phyloP scores from a whole-genome alignment of 2,797 vertebrate genomes.

The Chelon auratus region DNA sequence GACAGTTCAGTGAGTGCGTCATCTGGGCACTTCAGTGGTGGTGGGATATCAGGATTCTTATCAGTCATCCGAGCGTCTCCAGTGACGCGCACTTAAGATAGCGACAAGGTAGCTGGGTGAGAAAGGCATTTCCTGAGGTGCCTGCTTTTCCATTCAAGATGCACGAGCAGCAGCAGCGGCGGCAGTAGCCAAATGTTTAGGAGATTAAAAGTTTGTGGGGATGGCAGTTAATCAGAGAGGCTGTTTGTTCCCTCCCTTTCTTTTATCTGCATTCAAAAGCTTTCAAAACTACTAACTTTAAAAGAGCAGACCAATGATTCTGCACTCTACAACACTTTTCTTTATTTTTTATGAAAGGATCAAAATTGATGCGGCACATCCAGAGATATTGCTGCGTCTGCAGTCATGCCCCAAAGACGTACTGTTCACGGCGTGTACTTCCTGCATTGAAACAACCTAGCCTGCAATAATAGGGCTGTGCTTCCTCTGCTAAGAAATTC shows the following conservation, averaged over 20 bases:
- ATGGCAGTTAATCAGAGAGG: constrained; percentile 24
- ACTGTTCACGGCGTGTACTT: too few species aligned
- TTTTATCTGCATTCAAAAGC: constrained; percentile 18
- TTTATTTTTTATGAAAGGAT: neutral
- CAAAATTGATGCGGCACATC: neutral
- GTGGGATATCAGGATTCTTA: constrained; percentile 60
- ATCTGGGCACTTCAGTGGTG: constrained; percentile 40
- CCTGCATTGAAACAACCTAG: too few species aligned
- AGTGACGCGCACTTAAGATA: constrained; percentile 15
- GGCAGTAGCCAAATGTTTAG: constrained; percentile 17
- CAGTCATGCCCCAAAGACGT: too few species aligned
- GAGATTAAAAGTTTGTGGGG: constrained; percentile 39
- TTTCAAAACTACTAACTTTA: neutral
- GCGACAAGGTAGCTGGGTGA: constrained; percentile 25
- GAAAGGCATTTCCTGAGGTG: constrained; percentile 39
- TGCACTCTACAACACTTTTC: neutral
- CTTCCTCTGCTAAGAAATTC: too few species aligned
- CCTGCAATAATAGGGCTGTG: too few species aligned
- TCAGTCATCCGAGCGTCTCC: constrained; percentile 37
- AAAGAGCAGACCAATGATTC: neutral
- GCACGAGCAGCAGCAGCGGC: constrained; percentile 29
- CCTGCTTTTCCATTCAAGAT: constrained; percentile 50
- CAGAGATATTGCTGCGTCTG: neutral
- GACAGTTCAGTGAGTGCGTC: constrained; percentile 42
- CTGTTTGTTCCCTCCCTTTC: constrained; percentile 5